A percentile compares a stretch with the other conserved stretches of the same genome.
Conservation (phyloP, 1,140 invertebrate species). For the Heliothis virescens region DNA sequence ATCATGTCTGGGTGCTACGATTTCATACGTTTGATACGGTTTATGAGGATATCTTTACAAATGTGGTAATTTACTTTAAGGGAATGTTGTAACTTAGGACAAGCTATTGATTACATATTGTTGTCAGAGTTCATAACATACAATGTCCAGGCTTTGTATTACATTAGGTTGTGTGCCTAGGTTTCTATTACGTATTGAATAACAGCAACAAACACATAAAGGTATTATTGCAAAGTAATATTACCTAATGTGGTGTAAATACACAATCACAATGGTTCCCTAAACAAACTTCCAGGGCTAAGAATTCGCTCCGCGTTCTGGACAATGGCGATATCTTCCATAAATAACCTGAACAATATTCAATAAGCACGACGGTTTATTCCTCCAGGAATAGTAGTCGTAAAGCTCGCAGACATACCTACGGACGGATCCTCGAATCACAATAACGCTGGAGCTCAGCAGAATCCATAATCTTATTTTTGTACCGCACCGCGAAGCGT, state of each 20-base stretch:
- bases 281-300: constrained; percentile 58
- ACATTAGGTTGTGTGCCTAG: background rate
- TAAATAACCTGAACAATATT: constrained; percentile 83
- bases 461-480: constrained; percentile 86
- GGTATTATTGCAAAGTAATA: constrained; percentile 27
- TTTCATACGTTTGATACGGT: background rate
- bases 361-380: constrained; percentile 83
- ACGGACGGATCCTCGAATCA: constrained; percentile 86
- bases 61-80: background rate
- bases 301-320: constrained; percentile 59
- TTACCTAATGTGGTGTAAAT: constrained; percentile 39
- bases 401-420: constrained; percentile 84
- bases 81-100: background rate
- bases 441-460: constrained; percentile 84
- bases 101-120: background rate
- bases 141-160: background rate
- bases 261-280: constrained; percentile 50
- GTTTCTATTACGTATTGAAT: constrained; percentile 14
- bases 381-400: constrained; percentile 84
- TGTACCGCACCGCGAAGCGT: constrained; percentile 85
- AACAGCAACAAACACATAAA: constrained; percentile 20
- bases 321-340: constrained; percentile 79
- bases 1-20: background rate
- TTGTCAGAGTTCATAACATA: constrained; percentile 13
- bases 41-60: background rate